Evolutionary conservation across 2,113 vertebrate genomes (phyloP), one percentile per base, ranked within the genome.

Genomic region (Gymnobelideus leadbeateri): DNA sequence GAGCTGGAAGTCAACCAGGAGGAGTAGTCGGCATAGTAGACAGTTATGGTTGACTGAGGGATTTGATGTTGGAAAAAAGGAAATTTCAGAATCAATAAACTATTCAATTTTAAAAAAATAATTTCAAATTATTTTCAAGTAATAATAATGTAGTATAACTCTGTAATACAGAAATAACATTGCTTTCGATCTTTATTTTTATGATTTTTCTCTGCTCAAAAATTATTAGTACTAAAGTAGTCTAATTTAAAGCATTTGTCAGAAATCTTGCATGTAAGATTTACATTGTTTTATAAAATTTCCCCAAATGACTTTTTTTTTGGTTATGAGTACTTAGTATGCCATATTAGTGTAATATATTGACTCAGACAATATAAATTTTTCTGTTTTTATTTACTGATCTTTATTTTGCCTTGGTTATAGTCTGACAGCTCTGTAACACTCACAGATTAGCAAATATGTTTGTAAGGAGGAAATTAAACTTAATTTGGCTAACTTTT

Each of bases 341-440:
- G 91, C 93, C 25, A 50, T 92, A 97, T 97, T 94, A 96, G 55
- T 97, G 94, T 95, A 95, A 91, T 95, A 96, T 84, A 61, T 96
- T 97, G 96, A 97, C 94, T 97, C 96, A 93, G 91, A 43, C 91
- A 97, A 94, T 90, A 92, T 91, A 91, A 92, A 92, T 96, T 26
- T 94, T 97, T 97, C 89, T 98, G 92, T 91, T 93, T 95, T 94
- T 95, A 96, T 50, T 96, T 94, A 92, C 91, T 92, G 96, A 97
- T 96, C 51, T 96, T 97, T 97, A 93, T 96, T 94, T 95, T 93
- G 46, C 25, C 25, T 2, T 89, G 51, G 91, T 52, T 91, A 95
- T 84, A 96, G 61, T 43, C 61, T 92, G 89, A 7, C 50, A 49
- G 96, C 96, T 93, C 46, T 93, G 1, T 91, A 95, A 91, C 90